Conservation (phyloP, 2,113 vertebrate species). For the Vanacampus margaritifer region DNA sequence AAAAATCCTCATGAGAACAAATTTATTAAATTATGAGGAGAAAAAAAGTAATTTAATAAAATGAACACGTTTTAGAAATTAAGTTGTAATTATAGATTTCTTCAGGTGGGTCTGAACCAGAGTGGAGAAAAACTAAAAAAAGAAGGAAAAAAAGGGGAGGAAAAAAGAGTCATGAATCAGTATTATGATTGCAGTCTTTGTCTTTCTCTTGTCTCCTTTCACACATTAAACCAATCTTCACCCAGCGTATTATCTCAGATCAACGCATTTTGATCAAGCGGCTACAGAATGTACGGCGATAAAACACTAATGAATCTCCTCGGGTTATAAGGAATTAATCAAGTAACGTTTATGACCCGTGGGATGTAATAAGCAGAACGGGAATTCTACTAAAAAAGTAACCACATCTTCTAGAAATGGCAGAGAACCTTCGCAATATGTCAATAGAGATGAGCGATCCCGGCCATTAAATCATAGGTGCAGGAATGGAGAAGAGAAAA, state of each 20-base stretch:
- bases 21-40: too few relatives aligned
- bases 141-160: not conserved
- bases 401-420: constrained; percentile 14
- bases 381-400: constrained; percentile 35
- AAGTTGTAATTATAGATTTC: too few relatives aligned
- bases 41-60: too few relatives aligned
- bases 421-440: constrained; percentile 17
- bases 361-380: constrained; percentile 30
- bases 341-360: constrained; percentile 28
- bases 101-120: not conserved
- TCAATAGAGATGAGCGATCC: constrained; percentile 22
- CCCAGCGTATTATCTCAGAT: constrained; percentile 29
- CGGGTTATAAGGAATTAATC: constrained; percentile 39
- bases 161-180: not conserved
- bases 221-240: constrained; percentile 19
- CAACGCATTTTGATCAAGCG: constrained; percentile 36
- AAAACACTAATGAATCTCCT: constrained; percentile 49
- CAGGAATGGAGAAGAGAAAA: not conserved
- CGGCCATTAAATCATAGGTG: constrained; percentile 11
- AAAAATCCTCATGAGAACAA: too few relatives aligned
- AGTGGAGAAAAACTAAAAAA: not conserved
- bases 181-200: not conserved
- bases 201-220: constrained; percentile 11
- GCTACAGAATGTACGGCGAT: constrained; percentile 23
- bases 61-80: too few relatives aligned